Base-by-base conservation (phyloP, 2,113 vertebrate species). In the Aramus guarauna region DNA sequence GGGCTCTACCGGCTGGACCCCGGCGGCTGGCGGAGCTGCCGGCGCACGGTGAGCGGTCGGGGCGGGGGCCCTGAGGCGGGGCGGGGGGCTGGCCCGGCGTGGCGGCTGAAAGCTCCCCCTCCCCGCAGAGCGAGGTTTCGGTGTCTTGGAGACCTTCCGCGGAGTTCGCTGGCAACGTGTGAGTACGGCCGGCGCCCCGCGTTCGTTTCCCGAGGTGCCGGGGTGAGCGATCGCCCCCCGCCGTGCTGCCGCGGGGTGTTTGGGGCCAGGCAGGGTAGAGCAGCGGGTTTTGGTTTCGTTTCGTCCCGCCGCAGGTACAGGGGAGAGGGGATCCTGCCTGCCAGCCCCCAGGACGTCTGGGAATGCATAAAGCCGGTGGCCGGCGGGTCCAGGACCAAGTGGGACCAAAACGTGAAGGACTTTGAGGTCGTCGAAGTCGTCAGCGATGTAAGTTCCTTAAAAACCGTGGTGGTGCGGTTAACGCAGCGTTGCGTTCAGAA, bases 131-230 rank as follows among this genome's bases (percentile, higher is more conserved):
- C 47, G 98, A 99, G 56, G 98, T 99, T 30, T 95, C 98, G 3
- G 98, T 99, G 81, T 99, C 98, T 20, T 99, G 99, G 99, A 98
- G 99, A 73, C 99, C 99, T 14, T 99, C 99, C 3, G 90, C 97
- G n/a, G 99, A 99, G 97, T 99, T 99, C 79, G 96, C 97, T 2
- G 99, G 99, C 60, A 99, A 99, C 94, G 91, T 99, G 99, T 99
- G 96, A 99, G 99, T 98, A 94, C 15, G 32, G 3, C 69, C 29
- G 59, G 34, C 14, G 19, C 22, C 19, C 24, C 34, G n/a, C n/a
- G 6, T 9, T 4, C 34, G 3, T 7, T 2, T 20, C 4, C 26
- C 15, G 29, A 14, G 59, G 0, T 1, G 26, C 9, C 9, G 20
- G 43, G 39, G 32, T 7, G 43, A 11, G 4, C 26, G 64, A 5